Base-by-base conservation (phyloP, 2,888 invertebrate genomes). In the Leptinotarsa juncta region DNA sequence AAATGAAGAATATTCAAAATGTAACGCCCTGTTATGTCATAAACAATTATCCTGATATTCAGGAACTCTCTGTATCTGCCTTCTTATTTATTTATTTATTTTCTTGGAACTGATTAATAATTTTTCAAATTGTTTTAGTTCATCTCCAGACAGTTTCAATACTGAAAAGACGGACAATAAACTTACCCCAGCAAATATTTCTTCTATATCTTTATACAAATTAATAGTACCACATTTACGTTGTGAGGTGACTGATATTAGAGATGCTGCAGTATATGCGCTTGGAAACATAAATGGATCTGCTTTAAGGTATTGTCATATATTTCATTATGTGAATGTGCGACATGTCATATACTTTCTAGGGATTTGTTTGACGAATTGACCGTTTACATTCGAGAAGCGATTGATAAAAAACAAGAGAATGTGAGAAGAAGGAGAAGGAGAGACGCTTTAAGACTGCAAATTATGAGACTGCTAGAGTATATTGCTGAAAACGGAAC, bases 321-420 rank as follows among this genome's bases (percentile, higher is more conserved):
- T 50, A 69, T 68, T 70, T 62, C n/a, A 20, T 72, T 50, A 20
- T 4, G 20, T 72, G 23, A 20, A 68, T 51, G 57, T 53, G 49
- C 55, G 32, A 26, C n/a, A 62, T 60, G 62, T 67, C 12, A 26
- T 49, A 66, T 62, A 76, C 66, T 74, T 79, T 84, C 15, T 86
- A 98, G 98, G 86, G 98, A 98, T 89, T 89, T 99, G 75, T 95
- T 99, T 93, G 99, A 99, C 84, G 99, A 99, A 88, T 88, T 99
- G 72, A 92, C 96, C 10, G 92, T 95, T 0, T 94, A 96, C 79
- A 93, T 99, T 74, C 93, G 98, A 20, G 99, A 99, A 87, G 97
- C 98, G 0, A 95, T 97, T 23, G 99, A 99, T 87, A 92, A 97
- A 67, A 99, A 98, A 86, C 98, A 98, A 88, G 99, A 99, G 87